Evolutionary conservation across 1,140 invertebrate species (phyloP).

Genomic region (Fopius arisanus): DNA sequence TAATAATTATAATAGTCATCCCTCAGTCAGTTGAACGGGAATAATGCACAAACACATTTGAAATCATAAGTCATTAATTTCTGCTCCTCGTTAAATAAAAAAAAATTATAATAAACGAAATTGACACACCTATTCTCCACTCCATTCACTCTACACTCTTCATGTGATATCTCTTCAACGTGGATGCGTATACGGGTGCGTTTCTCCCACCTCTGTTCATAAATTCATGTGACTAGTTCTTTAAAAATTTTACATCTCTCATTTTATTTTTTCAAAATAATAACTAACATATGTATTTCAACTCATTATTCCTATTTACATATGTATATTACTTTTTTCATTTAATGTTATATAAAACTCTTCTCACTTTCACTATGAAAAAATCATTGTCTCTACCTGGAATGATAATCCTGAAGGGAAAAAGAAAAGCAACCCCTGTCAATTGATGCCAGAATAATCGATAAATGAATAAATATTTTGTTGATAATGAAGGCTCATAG

Average conservation of each 20-base stretch:
- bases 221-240: slow-evolving; percentile 58
- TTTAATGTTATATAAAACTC: slow-evolving; percentile 38
- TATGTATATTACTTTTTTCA: slow-evolving; percentile 40
- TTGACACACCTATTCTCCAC: background rate
- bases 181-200: slow-evolving; percentile 14
- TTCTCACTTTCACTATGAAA: slow-evolving; percentile 35
- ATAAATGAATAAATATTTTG: background rate
- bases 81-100: background rate
- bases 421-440: background rate
- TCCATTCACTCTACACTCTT: background rate
- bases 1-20: slow-evolving; percentile 1
- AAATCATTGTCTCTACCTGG: slow-evolving; percentile 41
- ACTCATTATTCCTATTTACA: slow-evolving; percentile 31
- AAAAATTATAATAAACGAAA: background rate
- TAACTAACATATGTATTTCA: slow-evolving; percentile 31
- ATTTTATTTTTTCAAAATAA: background rate
- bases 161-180: background rate
- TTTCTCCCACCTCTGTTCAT: slow-evolving; percentile 43
- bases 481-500: background rate
- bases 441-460: background rate
- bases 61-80: background rate
- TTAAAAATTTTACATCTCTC: slow-evolving; percentile 21
- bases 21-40: slow-evolving; percentile 10
- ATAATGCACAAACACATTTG: background rate
- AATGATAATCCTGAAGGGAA: slow-evolving; percentile 50